Evolutionary conservation across 2,113 vertebrate genomes (phyloP), one percentile per base, ranked within the genome.

Genomic region (Psephotus haematonotus): DNA sequence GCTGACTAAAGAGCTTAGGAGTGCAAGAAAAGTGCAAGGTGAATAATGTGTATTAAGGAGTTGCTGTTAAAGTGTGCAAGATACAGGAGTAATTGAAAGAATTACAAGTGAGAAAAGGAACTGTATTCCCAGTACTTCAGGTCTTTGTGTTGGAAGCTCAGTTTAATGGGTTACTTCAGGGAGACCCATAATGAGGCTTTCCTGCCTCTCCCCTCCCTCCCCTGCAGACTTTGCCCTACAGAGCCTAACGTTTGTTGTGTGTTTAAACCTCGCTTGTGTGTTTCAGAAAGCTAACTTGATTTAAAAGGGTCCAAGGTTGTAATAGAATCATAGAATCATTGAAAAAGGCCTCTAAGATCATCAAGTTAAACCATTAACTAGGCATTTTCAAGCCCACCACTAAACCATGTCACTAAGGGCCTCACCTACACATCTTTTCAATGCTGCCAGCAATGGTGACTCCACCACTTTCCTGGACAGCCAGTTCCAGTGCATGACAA

Each of bases 171-270:
- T 4, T 76, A 2, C 31, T 70, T 7, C 59, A 50, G 24, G 33
- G 14, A 74, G 6, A 62, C 3, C 2, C 49, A 39, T 17, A 59
- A 50, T 2, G 6, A 77, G 9, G 11, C 5, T 70, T 70, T 39
- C n/a, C 53, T 83, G 11, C 33, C 19, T 52, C 53, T 52, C 22
- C 18, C 22, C 60, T 84, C 18, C 19, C 20, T 37, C 7, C 57
- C 31, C 35, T 65, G 19, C 41, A 82, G 64, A 28, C 13, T 60
- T 22, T 77, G 17, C 31, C n/a, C 74, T 17, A 35, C 0, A 27
- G 28, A 80, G 3, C 14, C 41, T 72, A 29, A 29, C 0, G 0
- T 50, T 44, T 79, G 27, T 19, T 3, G 0, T n/a, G 53, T 39
- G 23, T 57, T 87, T 69, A 62, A 94, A 69, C 22, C 23, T 82